These are phyloP conservation scores for Oryctes rhinoceros DNA, from an alignment of 1,140 invertebrate species.

Conservation along the genomic window DNA sequence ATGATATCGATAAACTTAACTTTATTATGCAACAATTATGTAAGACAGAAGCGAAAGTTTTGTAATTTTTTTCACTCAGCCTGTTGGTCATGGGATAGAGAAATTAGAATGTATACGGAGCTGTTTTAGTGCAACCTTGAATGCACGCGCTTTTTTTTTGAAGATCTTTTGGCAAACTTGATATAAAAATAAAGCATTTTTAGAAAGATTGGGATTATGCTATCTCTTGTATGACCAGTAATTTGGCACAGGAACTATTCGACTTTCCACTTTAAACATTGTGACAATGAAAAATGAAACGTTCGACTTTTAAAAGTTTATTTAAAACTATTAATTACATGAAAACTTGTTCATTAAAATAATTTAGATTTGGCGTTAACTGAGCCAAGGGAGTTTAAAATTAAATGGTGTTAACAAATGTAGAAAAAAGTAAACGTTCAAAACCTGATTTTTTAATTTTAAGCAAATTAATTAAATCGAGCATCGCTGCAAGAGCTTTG, in stretches of 20 bases:
- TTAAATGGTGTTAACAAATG: too few relatives aligned
- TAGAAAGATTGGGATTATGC: not conserved
- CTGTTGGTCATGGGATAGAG: not conserved
- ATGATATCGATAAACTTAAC: not conserved
- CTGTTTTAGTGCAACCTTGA: not conserved
- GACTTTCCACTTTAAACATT: too few relatives aligned
- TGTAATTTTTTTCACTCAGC: not conserved
- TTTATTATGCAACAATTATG: not conserved
- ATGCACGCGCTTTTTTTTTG: slow-evolving; percentile 21
- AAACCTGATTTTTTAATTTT: too few relatives aligned
- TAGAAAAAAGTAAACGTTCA: too few relatives aligned
- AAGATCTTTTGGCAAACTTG: slow-evolving; percentile 9
- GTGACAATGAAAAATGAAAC: too few relatives aligned
- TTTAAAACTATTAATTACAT: too few relatives aligned
- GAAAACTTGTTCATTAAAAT: too few relatives aligned
- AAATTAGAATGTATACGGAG: not conserved
- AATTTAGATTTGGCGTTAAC: too few relatives aligned
- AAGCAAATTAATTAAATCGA: not conserved
- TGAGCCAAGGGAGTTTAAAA: too few relatives aligned
- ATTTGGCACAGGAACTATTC: too few relatives aligned
- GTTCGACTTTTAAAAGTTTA: too few relatives aligned
- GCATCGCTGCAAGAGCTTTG: not conserved
- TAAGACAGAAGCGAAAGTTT: not conserved
- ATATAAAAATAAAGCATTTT: not conserved
- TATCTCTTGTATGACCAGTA: not conserved